Evolutionary conservation across 2,888 invertebrate species (phyloP).

Genomic region (Ennomos quercinarius): DNA sequence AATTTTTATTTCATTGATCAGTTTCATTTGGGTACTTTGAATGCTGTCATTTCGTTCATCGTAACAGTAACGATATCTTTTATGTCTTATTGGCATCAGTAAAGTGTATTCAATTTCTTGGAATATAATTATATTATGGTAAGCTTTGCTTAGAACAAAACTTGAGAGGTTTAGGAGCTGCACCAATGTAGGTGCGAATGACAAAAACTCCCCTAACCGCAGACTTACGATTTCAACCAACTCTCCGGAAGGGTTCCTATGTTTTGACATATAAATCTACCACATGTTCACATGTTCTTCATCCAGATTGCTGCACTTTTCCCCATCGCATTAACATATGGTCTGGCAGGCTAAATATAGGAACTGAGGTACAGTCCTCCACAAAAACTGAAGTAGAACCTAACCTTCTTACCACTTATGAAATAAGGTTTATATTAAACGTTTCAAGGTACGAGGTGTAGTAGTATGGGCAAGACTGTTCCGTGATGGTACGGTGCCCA

Average conservation of each 20-base stretch:
- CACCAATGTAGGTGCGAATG: too few relatives aligned
- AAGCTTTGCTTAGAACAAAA: too few relatives aligned
- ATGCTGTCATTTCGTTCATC: too few relatives aligned
- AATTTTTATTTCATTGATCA: too few relatives aligned
- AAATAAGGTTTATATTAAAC: slow-evolving; percentile 23
- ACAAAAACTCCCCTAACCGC: slow-evolving; percentile 1
- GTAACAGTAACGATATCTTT: too few relatives aligned
- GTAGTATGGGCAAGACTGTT: slow-evolving; percentile 26
- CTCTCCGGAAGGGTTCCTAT: slow-evolving; percentile 45
- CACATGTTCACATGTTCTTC: slow-evolving; percentile 40
- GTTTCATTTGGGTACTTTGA: too few relatives aligned
- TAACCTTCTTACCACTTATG: slow-evolving; percentile 13
- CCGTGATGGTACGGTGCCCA: slow-evolving; percentile 29
- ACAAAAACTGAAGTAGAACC: slow-evolving; percentile 5
- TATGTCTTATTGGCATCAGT: too few relatives aligned
- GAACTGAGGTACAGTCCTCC: slow-evolving; percentile 33
- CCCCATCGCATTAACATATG: slow-evolving; percentile 73
- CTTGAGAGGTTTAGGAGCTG: too few relatives aligned
- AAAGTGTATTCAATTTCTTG: too few relatives aligned
- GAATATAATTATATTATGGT: too few relatives aligned
- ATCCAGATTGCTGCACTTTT: slow-evolving; percentile 56
- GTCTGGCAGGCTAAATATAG: slow-evolving; percentile 78
- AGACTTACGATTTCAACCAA: slow-evolving; percentile 18
- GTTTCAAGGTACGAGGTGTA: slow-evolving; percentile 18
- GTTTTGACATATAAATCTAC: slow-evolving; percentile 49